Base-by-base conservation (phyloP, 1,140 invertebrate species). In the Drosophila suzukii region DNA sequence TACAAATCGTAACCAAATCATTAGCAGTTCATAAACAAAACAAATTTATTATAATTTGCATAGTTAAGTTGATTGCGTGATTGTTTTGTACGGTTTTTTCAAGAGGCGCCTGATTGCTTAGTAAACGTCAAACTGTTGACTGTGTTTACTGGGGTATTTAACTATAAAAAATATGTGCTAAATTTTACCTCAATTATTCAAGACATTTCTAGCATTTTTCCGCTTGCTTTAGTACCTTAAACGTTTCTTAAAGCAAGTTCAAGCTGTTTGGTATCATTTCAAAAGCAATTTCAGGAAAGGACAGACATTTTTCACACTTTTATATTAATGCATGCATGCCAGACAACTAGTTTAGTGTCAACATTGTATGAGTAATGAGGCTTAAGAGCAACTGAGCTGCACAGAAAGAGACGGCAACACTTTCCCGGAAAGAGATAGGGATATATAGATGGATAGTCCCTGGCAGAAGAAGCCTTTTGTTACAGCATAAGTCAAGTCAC, bases 281-380 rank as follows among this genome's bases (percentile, higher is more conserved):
- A 27, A 12, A 47, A 46, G 38, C 41, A 32, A 39, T 38, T 72
- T 60, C 11, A 20, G 60, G 67, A 53, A 20, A 38, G 36, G 38
- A 15, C 49, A 47, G 50, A 39, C 60, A 63, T 38, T 74, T 73
- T 55, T 62, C 58, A 58, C 58, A 49, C 71, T 55, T 62, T 50
- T 75, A 51, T 75, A 75, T 75, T 75, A 75, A 75, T 73, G 50
- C 74, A 60, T 55, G 55, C 58, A 50, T 49, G 63, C 61, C 58
- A 75, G 71, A 71, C 74, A 75, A 71, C 75, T 67, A 88, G 82
- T 82, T 75, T 75, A 78, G 75, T 88, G 83, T 86, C 82, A 86
- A 86, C 82, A 85, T 81, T 88, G 83, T 86, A 63, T 88, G 83
- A 85, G 79, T 88, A 86, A 86, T 86, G 83, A 85, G 80, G 56